These are phyloP conservation scores for Aegithalos caudatus DNA, from an alignment of 2,113 vertebrate species.

Conservation along the genomic window DNA sequence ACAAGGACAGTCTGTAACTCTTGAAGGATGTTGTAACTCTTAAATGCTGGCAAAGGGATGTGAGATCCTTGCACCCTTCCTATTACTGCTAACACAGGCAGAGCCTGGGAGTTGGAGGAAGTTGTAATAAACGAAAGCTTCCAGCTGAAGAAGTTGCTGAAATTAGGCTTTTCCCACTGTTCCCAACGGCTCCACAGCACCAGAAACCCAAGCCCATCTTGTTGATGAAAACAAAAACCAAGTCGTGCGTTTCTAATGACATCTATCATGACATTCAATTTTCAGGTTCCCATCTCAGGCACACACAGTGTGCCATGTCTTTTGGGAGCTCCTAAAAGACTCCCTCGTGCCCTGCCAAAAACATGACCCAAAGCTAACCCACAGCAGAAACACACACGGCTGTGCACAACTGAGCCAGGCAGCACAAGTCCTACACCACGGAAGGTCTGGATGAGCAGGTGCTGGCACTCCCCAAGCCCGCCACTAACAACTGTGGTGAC, in stretches of 20 bases:
- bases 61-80: neutral
- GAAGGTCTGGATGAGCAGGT: accelerated
- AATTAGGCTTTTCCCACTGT: neutral
- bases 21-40: neutral
- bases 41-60: neutral
- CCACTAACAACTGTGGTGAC: accelerated
- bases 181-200: neutral
- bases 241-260: accelerated
- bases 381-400: neutral
- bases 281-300: neutral
- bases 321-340: neutral
- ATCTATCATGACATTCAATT: neutral
- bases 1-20: neutral
- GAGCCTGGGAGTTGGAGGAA: neutral
- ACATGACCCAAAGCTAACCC: neutral
- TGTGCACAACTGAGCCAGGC: accelerated
- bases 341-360: neutral
- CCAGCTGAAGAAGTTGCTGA: neutral
- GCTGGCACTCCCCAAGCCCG: accelerated
- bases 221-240: neutral
- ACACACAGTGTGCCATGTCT: accelerated
- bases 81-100: neutral
- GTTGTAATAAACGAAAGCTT: neutral
- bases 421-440: accelerated
- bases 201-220: neutral